Percentiles rank a stretch among this genome's conserved stretches.
Evolutionary conservation across 2,888 invertebrate genomes (phyloP).

Genomic region (Cabera pusaria): DNA sequence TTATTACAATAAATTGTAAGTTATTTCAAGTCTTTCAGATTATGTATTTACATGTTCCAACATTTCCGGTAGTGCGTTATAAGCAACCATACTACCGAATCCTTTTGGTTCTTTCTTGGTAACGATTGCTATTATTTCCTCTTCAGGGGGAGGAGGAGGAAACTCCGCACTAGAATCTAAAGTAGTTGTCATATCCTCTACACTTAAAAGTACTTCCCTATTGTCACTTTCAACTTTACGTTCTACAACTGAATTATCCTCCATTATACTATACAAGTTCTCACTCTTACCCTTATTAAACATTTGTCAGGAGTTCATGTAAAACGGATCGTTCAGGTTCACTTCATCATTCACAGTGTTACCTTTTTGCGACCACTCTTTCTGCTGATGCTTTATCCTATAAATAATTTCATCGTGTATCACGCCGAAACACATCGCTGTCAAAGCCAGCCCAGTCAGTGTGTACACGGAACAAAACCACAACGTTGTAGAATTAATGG

Average conservation of each 20-base stretch:
- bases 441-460: slow-evolving; percentile 92
- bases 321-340: slow-evolving; percentile 85
- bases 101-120: slow-evolving; percentile 78
- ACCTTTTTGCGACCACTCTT: slow-evolving; percentile 84
- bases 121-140: slow-evolving; percentile 78
- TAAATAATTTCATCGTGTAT: slow-evolving; percentile 94
- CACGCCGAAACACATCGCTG: slow-evolving; percentile 96
- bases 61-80: slow-evolving; percentile 79
- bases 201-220: slow-evolving; percentile 76
- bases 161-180: slow-evolving; percentile 61
- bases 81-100: slow-evolving; percentile 79
- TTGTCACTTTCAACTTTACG: slow-evolving; percentile 76
- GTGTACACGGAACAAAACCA: slow-evolving; percentile 96
- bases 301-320: slow-evolving; percentile 90
- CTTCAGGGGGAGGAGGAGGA: slow-evolving; percentile 70
- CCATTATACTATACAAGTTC: slow-evolving; percentile 84
- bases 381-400: slow-evolving; percentile 88
- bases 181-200: slow-evolving; percentile 73
- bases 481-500: slow-evolving; percentile 87
- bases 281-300: slow-evolving; percentile 80
- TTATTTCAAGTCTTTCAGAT: slow-evolving; percentile 39
- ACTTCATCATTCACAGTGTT: slow-evolving; percentile 87
- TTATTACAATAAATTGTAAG: slow-evolving; percentile 10
- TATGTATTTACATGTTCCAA: slow-evolving; percentile 71
- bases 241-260: slow-evolving; percentile 72